phyloP scores from a whole-genome alignment of 2,888 invertebrate genomes.

The Mesopsocus fuscifrons region DNA sequence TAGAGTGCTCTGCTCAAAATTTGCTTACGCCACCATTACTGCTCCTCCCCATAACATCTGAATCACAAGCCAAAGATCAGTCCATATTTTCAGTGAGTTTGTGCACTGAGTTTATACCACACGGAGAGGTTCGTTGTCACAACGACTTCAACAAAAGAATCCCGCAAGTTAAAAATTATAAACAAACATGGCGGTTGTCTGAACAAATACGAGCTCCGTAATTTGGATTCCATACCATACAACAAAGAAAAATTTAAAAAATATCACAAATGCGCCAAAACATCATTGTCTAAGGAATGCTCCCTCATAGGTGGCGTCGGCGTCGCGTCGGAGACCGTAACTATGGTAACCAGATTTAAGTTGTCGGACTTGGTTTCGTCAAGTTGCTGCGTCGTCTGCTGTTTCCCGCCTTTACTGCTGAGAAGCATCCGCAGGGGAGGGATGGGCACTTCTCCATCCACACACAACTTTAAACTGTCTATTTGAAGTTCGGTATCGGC shows the following conservation, averaged over 20 bases:
- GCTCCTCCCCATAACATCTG: too few relatives aligned
- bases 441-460: slow-evolving; percentile 5
- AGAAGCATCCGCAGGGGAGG: slow-evolving; percentile 6
- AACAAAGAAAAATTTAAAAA: neutral
- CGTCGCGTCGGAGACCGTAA: slow-evolving; percentile 2
- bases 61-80: too few relatives aligned
- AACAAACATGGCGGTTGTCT: too few relatives aligned
- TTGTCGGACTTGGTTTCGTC: slow-evolving; percentile 6
- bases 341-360: slow-evolving; percentile 1
- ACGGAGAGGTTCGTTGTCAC: too few relatives aligned
- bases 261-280: slow-evolving; percentile 8
- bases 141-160: too few relatives aligned
- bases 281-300: slow-evolving; percentile 5
- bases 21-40: too few relatives aligned
- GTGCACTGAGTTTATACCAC: too few relatives aligned
- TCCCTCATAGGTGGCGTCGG: neutral
- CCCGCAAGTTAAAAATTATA: too few relatives aligned
- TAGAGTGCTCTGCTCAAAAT: too few relatives aligned
- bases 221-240: too few relatives aligned
- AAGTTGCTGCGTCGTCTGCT: neutral
- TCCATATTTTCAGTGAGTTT: too few relatives aligned
- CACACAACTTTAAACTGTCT: slow-evolving; percentile 5
- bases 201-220: too few relatives aligned
- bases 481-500: slow-evolving; percentile 2
- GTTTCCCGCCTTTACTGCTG: neutral